Base-by-base conservation (phyloP, 2,797 vertebrate genomes). In the Craterocephalus amniculus region DNA sequence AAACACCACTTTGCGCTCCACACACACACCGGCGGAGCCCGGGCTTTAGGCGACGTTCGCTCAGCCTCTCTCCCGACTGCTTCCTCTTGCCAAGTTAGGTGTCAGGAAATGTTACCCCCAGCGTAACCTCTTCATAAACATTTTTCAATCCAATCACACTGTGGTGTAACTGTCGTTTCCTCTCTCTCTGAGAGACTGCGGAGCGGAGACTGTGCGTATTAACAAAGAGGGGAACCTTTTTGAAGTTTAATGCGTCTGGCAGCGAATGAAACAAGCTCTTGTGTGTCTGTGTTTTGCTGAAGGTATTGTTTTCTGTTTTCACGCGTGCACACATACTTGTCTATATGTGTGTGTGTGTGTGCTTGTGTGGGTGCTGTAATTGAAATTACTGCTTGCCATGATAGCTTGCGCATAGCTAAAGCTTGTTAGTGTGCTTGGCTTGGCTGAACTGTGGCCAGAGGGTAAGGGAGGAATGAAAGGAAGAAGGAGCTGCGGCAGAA, bases 1-100 rank as follows among this genome's bases (percentile, higher is more conserved):
- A 87, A 91, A 87, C 85, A 74, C 74, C 81, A 84, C 81, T 91
- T 88, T 88, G 79, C 87, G 80, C 84, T 84, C 79, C 72, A 81
- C 81, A 84, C 80, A 86, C 74, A n/a, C n/a, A n/a, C n/a, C 82
- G 79, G 63, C 63, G 29, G 59, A 84, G 76, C 62, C 2, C 38
- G 76, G 59, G 84, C 84, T 87, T 56, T 58, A 27, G 87, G 90
- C 84, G 74, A 75, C 6, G 64, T 78, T 84, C 66, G 78, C 76
- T 63, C 79, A 76, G 79, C 73, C 52, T 76, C 80, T 78, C 76
- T 79, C 57, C 79, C 38, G 63, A 77, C 75, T 67, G 76, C 79
- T 80, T 88, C 68, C 84, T 71, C 71, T 74, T 83, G 83, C 80
- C 86, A 79, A 76, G 76, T 32, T 69, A 77, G 84, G 87, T 91